Evolutionary conservation across 37 sponge, comb jelly and placozoan species (phyloP), one percentile per base, ranked within the genome.

Genomic region (Halichondria panicea): DNA sequence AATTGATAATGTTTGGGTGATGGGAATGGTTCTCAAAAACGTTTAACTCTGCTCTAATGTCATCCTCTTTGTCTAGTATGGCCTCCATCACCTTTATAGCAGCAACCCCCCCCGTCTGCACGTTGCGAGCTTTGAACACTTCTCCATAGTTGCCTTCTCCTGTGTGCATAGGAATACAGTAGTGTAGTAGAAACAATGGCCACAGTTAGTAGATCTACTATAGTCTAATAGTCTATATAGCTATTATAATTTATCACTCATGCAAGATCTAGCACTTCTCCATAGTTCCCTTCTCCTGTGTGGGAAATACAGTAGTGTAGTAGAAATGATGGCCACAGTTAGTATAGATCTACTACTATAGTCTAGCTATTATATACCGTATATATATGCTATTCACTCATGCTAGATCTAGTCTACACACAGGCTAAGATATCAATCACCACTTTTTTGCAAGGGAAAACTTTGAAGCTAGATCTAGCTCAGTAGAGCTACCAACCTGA

Each of bases 61-160:
- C 74, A 38, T 78, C 79, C 4, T 78, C 79, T 43, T 72, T 85
- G 68, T 82, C 93, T 83, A 93, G 63, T 4, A 85, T 89, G 22
- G 89, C 79, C 42, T 93, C 89, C 90, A 89, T 93, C 40, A 93
- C 79, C 34, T 93, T 93, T 68, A 89, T 67, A 30, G 94, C 94
- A 18, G 75, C 90, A 25, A 83, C 75, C 36, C 82, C 83, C 1
- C 90, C 94, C 0, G 87, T 68, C 30, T 4, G 15, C 3, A 71
- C 34, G 46, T 86, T 83, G 9, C 84, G 37, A 30, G 87, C 90
- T 61, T 89, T 93, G 84, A 63, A 93, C 55, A 89, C 90, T 52
- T 89, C 87, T 0, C 94, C 90, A 68, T 89, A 87, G 65, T 87
- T 91, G 19, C 87, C 92, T 46, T 85, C 91, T 21, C 85, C 81